Conservation (phyloP, 1,140 invertebrate genomes). For the Dendroctonus ponderosae region DNA sequence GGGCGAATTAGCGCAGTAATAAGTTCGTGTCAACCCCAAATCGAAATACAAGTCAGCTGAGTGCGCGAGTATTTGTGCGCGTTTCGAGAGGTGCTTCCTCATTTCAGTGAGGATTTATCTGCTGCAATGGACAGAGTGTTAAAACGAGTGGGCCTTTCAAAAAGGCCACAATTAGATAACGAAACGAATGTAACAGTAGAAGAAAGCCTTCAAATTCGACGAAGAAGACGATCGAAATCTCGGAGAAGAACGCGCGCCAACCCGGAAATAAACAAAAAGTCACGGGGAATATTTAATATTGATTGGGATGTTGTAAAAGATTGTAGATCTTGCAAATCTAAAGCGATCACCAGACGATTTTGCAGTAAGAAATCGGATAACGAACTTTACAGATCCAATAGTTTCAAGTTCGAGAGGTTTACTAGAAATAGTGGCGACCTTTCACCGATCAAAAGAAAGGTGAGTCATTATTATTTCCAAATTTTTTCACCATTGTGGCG, state of each 20-base stretch:
- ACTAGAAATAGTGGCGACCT: conserved; percentile 66
- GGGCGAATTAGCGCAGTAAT: no score
- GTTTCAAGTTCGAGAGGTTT: conserved; percentile 81
- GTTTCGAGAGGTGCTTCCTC: conserved; percentile 1
- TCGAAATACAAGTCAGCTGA: conserved; percentile 45
- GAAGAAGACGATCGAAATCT: conserved; percentile 45
- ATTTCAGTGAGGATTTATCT: conserved; percentile 39
- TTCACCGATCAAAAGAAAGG: conserved; percentile 58
- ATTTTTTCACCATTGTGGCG: no score
- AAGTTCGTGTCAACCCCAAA: conserved; percentile 34
- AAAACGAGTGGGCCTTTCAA: conserved; percentile 49
- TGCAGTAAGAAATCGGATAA: conserved; percentile 71
- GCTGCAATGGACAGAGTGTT: conserved; percentile 49
- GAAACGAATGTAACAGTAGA: conserved; percentile 33
- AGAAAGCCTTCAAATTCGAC: conserved; percentile 38
- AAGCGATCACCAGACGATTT: conserved; percentile 60
- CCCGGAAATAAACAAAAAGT: conserved; percentile 40
- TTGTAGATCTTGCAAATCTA: conserved; percentile 49
- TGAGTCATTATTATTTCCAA: conserved; percentile 38
- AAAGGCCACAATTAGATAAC: conserved; percentile 44
- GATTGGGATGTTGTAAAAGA: conserved; percentile 51
- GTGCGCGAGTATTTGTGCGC: conserved; percentile 41
- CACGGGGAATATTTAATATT: conserved; percentile 49
- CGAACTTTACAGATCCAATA: conserved; percentile 78
- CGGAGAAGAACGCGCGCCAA: conserved; percentile 37